Base-by-base conservation (phyloP, 2,888 invertebrate genomes). In the Xanthia togata region DNA sequence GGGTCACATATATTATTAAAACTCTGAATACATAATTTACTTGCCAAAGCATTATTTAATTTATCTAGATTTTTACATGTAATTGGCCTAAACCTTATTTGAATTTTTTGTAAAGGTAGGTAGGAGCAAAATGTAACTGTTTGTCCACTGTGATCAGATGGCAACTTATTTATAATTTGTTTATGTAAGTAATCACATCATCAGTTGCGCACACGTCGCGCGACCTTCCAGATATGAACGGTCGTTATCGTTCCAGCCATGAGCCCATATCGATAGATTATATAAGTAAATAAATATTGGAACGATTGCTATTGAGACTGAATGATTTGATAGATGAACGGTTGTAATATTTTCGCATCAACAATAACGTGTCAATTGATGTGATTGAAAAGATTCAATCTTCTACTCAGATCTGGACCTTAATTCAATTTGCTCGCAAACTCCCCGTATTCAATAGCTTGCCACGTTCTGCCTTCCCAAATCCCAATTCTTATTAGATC, bases 191-290 rank as follows among this genome's bases (percentile, higher is more conserved):
- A n/a, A n/a, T n/a, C n/a, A n/a, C n/a, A n/a, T n/a, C n/a, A n/a
- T n/a, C 77, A 59, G 63, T 70, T 72, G 76, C 78, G 70, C 79
- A 76, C 60, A 70, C 77, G 78, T 55, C 72, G 73, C 57, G 11
- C 76, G 89, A 87, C 88, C 88, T 89, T 82, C 83, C 26, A 79
- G 88, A 88, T 88, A 89, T 73, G 44, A 74, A 63, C 70, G 78
- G 67, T 79, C 78, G 87, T 87, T 89, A 86, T 74, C 73, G 71
- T 68, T 80, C 77, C 76, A 73, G 57, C 67, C 63, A 31, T 64
- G 73, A 80, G 73, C 73, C 60, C 68, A 73, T 79, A 82, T 76
- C 84, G 63, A 76, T 73, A 55, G 72, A 78, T 86, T 84, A 85
- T 79, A 55, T 84, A 78, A 75, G 74, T 64, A 84, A 78, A 78